Conservation (phyloP, 2,113 vertebrate genomes). For the Mugil cephalus region DNA sequence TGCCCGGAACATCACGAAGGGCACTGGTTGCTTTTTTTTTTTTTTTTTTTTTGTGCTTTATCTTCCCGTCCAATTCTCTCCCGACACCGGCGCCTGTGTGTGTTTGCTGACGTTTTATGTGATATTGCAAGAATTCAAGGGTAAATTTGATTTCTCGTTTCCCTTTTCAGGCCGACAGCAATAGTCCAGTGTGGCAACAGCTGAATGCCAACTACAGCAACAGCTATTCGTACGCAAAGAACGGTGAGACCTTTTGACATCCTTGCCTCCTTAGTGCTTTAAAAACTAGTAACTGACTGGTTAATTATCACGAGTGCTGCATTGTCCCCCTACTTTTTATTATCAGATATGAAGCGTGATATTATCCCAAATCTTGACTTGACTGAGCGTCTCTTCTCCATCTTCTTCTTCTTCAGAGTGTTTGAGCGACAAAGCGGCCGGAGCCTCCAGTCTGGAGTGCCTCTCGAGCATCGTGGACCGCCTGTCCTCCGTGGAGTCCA, state of each 20-base stretch:
- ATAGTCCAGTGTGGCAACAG: slow-evolving; percentile 90
- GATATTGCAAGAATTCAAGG: slow-evolving; percentile 28
- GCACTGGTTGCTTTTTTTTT: slow-evolving; percentile 4
- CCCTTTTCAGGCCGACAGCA: slow-evolving; percentile 87
- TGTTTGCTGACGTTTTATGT: background rate
- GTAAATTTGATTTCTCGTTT: slow-evolving; percentile 69
- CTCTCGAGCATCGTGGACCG: slow-evolving; percentile 98
- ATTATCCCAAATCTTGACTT: background rate
- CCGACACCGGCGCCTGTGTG: no score
- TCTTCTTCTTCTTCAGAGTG: slow-evolving; percentile 71
- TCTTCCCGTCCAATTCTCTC: background rate
- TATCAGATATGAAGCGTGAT: no score
- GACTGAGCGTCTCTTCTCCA: background rate
- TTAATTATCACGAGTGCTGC: no score
- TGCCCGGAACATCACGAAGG: slow-evolving; percentile 48
- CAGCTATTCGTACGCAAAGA: slow-evolving; percentile 85
- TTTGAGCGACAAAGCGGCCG: slow-evolving; percentile 76
- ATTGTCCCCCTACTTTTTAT: no score
- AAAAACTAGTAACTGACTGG: no score
- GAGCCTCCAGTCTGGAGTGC: slow-evolving; percentile 93
- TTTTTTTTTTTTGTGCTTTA: no score
- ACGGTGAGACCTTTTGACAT: slow-evolving; percentile 85
- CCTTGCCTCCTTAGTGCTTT: no score
- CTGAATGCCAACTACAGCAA: slow-evolving; percentile 87
- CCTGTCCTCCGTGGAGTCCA: slow-evolving; percentile 86